phyloP scores from a whole-genome alignment of 2,113 vertebrate genomes.

The Actenoides lindsayi region DNA sequence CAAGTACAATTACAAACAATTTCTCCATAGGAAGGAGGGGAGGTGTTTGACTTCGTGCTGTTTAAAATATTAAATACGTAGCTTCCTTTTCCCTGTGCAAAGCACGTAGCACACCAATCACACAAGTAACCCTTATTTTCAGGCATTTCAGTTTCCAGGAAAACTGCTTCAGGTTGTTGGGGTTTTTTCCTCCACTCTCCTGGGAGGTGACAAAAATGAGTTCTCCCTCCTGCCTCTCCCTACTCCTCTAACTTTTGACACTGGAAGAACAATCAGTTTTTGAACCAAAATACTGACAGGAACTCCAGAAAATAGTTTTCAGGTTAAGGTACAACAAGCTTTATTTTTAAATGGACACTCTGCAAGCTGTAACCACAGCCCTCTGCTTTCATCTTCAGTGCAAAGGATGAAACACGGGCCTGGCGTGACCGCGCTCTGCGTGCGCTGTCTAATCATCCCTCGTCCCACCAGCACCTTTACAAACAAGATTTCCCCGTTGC shows the following conservation, averaged over 20 bases:
- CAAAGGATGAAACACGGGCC: background rate
- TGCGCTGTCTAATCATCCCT: background rate
- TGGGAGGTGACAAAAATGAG: background rate
- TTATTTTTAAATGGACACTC: background rate
- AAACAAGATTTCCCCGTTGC: constrained; percentile 3
- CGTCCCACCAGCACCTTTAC: constrained; percentile 24
- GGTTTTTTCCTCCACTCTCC: too few species aligned
- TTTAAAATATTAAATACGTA: background rate
- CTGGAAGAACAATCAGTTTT: background rate
- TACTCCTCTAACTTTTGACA: background rate
- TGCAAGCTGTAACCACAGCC: background rate
- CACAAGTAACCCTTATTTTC: background rate
- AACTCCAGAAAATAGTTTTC: background rate
- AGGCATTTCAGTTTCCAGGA: background rate
- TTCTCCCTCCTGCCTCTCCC: background rate
- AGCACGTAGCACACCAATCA: fast-evolving
- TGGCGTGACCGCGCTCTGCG: fast-evolving
- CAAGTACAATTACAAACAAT: background rate
- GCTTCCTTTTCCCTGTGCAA: background rate
- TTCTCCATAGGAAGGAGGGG: background rate
- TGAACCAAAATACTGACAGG: background rate
- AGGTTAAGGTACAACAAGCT: background rate
- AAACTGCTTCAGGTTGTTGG: background rate
- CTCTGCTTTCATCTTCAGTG: background rate
- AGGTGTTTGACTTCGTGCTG: background rate